Conservation (phyloP, 37 sponge, comb jelly and placozoan genomes). For the Geodia barretti region DNA sequence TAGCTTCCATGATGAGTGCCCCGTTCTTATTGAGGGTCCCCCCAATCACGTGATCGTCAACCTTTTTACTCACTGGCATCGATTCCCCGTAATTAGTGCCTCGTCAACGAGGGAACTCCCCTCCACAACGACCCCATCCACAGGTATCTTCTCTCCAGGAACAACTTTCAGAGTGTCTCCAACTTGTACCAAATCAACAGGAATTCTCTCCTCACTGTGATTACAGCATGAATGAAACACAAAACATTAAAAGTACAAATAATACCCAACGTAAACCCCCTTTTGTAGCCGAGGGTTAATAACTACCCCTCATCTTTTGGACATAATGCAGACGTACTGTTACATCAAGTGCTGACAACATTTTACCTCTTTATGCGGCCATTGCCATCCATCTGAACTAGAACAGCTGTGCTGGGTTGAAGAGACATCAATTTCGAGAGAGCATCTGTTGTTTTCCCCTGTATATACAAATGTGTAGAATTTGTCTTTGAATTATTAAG, state of each 20-base stretch:
- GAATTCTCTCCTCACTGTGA: conserved; percentile 78
- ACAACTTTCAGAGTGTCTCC: conserved; percentile 84
- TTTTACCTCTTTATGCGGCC: neutral
- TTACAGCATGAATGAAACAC: neutral
- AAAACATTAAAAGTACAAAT: neutral
- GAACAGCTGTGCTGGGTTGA: conserved; percentile 73
- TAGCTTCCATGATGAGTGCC: conserved; percentile 75
- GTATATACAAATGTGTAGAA: neutral
- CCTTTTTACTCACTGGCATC: conserved; percentile 74
- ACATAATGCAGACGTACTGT: neutral
- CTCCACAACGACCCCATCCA: conserved; percentile 76
- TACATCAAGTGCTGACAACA: neutral
- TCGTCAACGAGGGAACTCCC: conserved; percentile 84
- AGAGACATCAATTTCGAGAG: conserved; percentile 81
- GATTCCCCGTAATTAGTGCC: conserved; percentile 87
- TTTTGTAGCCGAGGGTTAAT: neutral
- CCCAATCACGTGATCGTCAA: conserved; percentile 81
- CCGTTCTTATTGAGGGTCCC: conserved; percentile 83
- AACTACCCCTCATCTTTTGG: neutral
- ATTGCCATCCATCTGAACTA: conserved; percentile 42
- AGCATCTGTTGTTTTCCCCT: conserved; percentile 82
- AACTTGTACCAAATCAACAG: conserved; percentile 79
- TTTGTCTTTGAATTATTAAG: neutral
- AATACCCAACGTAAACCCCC: neutral
- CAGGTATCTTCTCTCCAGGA: conserved; percentile 92